Evolutionary conservation across 2,888 invertebrate species (phyloP).

Genomic region (Pecten maximus): DNA sequence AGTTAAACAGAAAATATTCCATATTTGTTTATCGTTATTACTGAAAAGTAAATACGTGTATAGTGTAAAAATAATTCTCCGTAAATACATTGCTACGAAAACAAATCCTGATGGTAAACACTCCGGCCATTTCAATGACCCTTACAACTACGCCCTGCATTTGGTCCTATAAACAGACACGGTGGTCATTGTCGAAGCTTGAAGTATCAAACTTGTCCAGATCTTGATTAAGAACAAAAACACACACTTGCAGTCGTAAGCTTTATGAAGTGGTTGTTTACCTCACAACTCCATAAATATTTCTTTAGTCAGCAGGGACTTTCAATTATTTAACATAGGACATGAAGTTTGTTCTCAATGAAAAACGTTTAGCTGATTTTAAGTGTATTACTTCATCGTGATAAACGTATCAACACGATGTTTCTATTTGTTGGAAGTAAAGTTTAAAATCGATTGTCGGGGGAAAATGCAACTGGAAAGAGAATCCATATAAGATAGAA

Average conservation of each 20-base stretch:
- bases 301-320: not conserved
- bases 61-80: not conserved
- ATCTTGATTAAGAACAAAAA: not conserved
- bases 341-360: not conserved
- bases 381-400: not conserved
- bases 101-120: not conserved
- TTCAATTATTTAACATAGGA: not conserved
- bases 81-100: not conserved
- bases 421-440: not conserved
- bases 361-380: not conserved
- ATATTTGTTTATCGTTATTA: conserved; percentile 14
- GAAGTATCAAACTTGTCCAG: not conserved
- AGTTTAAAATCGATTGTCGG: not conserved
- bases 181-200: not conserved
- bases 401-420: not conserved
- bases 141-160: not conserved
- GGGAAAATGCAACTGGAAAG: no score
- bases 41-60: not conserved
- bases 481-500: no score
- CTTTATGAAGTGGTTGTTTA: not conserved
- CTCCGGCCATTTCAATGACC: not conserved
- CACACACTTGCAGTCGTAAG: not conserved
- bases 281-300: not conserved
- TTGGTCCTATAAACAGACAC: not conserved
- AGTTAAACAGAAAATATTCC: not conserved